A percentile compares a stretch with the other conserved stretches of the same genome.
phyloP scores from a whole-genome alignment of 2,797 vertebrate genomes.

The Dicrostonyx torquatus region DNA sequence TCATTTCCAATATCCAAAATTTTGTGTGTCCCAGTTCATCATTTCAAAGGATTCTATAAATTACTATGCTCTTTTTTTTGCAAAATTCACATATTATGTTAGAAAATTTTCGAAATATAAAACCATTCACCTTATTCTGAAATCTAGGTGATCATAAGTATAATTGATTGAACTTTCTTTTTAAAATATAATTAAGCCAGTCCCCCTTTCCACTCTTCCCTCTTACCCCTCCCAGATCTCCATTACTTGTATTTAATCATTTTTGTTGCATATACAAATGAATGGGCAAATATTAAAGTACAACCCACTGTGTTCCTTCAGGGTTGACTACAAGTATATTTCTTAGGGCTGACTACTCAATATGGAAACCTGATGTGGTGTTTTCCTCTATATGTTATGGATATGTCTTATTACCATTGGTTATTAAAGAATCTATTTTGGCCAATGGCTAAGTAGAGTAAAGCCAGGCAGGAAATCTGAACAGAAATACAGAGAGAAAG shows the following conservation, averaged over 20 bases:
- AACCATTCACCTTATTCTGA: conserved; percentile 16
- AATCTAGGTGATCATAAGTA: background rate
- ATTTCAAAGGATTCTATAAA: background rate
- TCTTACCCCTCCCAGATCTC: background rate
- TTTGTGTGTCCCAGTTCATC: conserved; percentile 43
- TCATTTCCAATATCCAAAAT: conserved; percentile 49
- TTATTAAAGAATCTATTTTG: no score
- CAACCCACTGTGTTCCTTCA: background rate
- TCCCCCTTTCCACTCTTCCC: background rate
- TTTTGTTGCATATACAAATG: background rate
- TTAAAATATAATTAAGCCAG: background rate
- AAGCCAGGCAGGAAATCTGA: no score
- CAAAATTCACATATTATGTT: background rate
- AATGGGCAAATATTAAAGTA: background rate
- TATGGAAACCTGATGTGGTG: no score
- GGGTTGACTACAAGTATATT: no score
- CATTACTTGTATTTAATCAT: background rate
- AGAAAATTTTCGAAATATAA: conserved; percentile 25
- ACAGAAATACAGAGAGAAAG: no score
- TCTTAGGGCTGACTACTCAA: background rate
- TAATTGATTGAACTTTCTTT: background rate
- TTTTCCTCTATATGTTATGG: no score
- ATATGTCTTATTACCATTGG: no score
- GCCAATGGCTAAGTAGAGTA: no score
- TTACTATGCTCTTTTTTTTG: background rate